Evolutionary conservation across 2,797 vertebrate species (phyloP), one percentile per base, ranked within the genome.

Genomic region (Clarias platycephalus): DNA sequence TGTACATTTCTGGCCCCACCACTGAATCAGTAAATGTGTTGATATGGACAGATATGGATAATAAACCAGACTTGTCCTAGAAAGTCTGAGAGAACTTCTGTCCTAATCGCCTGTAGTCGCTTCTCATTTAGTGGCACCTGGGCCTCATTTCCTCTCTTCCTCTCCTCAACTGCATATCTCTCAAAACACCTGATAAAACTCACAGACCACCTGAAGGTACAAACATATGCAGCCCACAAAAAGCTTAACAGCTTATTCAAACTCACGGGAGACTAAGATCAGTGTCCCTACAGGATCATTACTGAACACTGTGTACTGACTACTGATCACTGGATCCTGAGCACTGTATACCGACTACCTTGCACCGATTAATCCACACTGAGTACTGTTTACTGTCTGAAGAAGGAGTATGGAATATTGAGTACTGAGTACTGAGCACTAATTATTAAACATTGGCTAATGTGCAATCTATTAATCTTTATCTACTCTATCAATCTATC

Each of bases 71-170:
- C 60, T 88, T 85, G 84, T 85, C 78, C 67, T 86, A 67, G 84
- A 89, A 84, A 77, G 87, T 90, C 91, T 93, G 92, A 90, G 87
- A 94, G 86, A 91, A 87, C 67, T 91, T 93, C 93, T 91, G 58
- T 85, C 83, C 83, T 91, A 93, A 94, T 91, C 91, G 88, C 83
- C 84, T 87, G 20, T 26, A 37, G 90, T 86, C 83, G 85, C 85
- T 85, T 83, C 82, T 76, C 84, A 87, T 83, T 60, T 86, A 62
- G 79, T 83, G 31, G 78, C 91, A 94, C 92, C 90, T 94, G 93
- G 93, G 88, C 89, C 90, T 92, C 89, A 93, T 94, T 93, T 94
- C 91, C 91, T 90, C 82, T 81, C 83, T 86, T 88, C 85, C 89
- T 90, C 82, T 88, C 68, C 62, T 84, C 53, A 75, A 87, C 83